phyloP scores from a whole-genome alignment of 1,140 invertebrate species.

The Danaus melanippus region DNA sequence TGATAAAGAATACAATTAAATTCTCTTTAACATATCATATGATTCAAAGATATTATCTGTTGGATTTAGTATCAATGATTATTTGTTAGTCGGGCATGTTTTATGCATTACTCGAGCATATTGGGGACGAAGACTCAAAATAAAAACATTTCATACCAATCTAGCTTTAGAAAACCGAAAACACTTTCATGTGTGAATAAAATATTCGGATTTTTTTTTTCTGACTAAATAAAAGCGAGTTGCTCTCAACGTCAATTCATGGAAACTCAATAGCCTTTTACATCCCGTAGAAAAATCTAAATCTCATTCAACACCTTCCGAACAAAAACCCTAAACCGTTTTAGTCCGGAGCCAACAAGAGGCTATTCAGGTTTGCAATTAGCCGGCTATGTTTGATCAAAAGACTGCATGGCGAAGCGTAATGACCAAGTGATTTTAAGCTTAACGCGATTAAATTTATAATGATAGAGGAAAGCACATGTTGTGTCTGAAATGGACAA shows the following conservation, averaged over 20 bases:
- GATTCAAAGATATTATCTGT: too few relatives aligned
- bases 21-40: too few relatives aligned
- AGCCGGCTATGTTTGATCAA: background rate
- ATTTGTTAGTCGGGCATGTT: too few relatives aligned
- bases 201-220: slow-evolving; percentile 4
- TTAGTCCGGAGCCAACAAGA: slow-evolving; percentile 1
- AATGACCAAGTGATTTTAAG: too few relatives aligned
- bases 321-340: slow-evolving; percentile 1
- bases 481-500: too few relatives aligned
- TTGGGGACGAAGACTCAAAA: too few relatives aligned
- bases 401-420: too few relatives aligned
- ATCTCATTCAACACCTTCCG: slow-evolving; percentile 12
- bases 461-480: too few relatives aligned
- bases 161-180: slow-evolving; percentile 2
- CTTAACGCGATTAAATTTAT: too few relatives aligned
- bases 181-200: slow-evolving; percentile 1
- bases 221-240: slow-evolving; percentile 6
- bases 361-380: slow-evolving; percentile 5
- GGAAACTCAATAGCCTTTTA: slow-evolving; percentile 6
- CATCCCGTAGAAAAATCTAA: slow-evolving; percentile 6
- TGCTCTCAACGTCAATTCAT: slow-evolving; percentile 6
- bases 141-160: slow-evolving; percentile 3
- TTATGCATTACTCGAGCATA: too few relatives aligned
- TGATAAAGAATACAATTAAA: too few relatives aligned
- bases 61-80: too few relatives aligned